Evolutionary conservation across 2,797 vertebrate species (phyloP), one percentile per base, ranked within the genome.

Genomic region (Poecilia picta): DNA sequence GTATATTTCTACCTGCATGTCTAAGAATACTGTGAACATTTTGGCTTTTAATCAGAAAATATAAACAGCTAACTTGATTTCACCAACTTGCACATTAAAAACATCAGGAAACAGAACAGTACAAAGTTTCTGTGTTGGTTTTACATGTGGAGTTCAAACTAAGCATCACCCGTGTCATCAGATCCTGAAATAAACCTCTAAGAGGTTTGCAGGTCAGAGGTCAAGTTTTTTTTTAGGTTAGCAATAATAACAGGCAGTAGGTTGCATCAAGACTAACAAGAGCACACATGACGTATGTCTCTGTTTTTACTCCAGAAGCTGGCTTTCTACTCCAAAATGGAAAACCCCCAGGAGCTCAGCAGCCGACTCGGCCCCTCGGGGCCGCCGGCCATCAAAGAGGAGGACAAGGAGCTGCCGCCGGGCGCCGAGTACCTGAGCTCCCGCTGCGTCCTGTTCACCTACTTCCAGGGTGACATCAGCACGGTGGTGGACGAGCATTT

Each of bases 401-500:
- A 99, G 12, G 98, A 99, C 92, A 99, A 99, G 93, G 98, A 99
- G 91, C 96, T 96, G 78, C 97, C 97, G 1, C 97, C 97, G 0
- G 98, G 98, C 82, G 98, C 98, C 0, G 98, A 99, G 93, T 99
- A 99, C 94, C 96, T 99, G 95, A 98, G 88, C 93, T 97, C 98
- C 79, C 96, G 98, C 84, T 99, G 98, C 73, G 97, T 99, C 75
- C 96, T 99, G 80, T 99, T 99, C 95, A 99, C 97, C 41, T 99
- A 99, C 91, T 99, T 99, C 93, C 98, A 98, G 85, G 98, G 98
- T 20, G 98, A 99, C 94, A 98, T 99, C 95, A 98, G 98, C 83
- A 92, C 97, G 0, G 98, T 99, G 89, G 98, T 99, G 89, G 98
- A 99, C 15, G 97, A 99, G 82, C 98, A 99, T 92, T 99, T 99